These are phyloP conservation scores for Actinostola sp. DNA, from an alignment of 92 coral and sea anemone genomes.

Conservation along the genomic window DNA sequence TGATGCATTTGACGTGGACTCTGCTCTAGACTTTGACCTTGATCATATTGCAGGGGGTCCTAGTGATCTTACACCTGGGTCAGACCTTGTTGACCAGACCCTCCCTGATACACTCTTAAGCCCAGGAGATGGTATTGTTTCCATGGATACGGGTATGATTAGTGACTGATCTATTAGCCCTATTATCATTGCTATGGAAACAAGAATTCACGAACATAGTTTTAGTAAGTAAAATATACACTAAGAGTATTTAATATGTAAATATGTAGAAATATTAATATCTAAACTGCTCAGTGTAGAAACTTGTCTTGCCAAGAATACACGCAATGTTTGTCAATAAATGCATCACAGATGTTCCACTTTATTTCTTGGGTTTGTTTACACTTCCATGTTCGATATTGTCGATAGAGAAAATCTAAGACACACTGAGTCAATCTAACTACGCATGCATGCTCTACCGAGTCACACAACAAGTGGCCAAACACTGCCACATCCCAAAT, in stretches of 20 bases:
- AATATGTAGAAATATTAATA: neutral
- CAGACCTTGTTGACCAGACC: conserved; percentile 40
- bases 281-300: no score
- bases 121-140: conserved; percentile 53
- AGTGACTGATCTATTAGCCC: neutral
- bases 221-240: neutral
- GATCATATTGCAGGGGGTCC: conserved; percentile 58
- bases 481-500: no score
- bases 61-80: conserved; percentile 53
- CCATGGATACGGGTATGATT: conserved; percentile 48
- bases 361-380: no score
- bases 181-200: neutral
- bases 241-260: no score
- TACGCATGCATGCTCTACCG: no score
- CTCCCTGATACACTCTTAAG: conserved; percentile 67
- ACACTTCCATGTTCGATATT: no score
- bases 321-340: no score
- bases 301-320: no score
- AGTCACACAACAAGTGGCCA: no score
- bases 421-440: no score
- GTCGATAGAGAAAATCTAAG: no score
- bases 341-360: no score
- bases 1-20: conserved; percentile 75
- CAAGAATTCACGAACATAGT: neutral
- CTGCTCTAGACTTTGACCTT: conserved; percentile 72